Evolutionary conservation across 2,888 invertebrate genomes (phyloP).

Genomic region (Caenorhabditis becei): DNA sequence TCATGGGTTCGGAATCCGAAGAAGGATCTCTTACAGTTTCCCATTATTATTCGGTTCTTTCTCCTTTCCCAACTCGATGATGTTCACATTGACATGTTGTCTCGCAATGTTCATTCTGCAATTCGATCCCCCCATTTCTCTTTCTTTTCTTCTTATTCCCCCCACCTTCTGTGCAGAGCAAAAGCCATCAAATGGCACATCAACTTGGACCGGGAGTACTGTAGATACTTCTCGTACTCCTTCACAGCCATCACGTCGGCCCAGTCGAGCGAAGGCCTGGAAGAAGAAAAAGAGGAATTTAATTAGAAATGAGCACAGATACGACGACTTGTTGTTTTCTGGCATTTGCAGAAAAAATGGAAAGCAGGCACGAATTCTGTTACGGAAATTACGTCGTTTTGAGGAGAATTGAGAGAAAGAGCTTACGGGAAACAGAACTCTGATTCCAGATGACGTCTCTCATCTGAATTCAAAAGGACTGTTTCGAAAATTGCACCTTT

Average conservation of each 20-base stretch:
- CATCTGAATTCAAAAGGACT: too few relatives aligned
- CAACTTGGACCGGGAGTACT: constrained; percentile 80
- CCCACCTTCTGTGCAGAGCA: constrained; percentile 74
- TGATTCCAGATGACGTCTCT: too few relatives aligned
- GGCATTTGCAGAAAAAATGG: constrained; percentile 1
- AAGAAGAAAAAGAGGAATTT: constrained; percentile 5
- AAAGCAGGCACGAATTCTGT: neutral
- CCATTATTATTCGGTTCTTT: constrained; percentile 74
- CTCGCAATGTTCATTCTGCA: constrained; percentile 68
- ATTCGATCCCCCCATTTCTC: constrained; percentile 24
- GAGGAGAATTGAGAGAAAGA: neutral
- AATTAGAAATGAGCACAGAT: constrained; percentile 20
- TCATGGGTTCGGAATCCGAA: neutral
- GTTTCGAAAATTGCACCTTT: too few relatives aligned
- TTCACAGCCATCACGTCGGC: constrained; percentile 77
- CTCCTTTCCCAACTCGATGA: constrained; percentile 73
- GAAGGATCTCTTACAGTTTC: constrained; percentile 59
- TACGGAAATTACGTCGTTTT: neutral
- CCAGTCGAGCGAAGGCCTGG: constrained; percentile 75
- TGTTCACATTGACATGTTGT: constrained; percentile 67
- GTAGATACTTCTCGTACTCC: constrained; percentile 80
- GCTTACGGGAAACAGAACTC: too few relatives aligned
- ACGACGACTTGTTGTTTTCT: constrained; percentile 3
- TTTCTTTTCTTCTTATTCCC: constrained; percentile 10
- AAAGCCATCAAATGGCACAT: constrained; percentile 81